These are phyloP conservation scores for Selene dorsalis DNA, from an alignment of 2,797 vertebrate species.

Conservation along the genomic window DNA sequence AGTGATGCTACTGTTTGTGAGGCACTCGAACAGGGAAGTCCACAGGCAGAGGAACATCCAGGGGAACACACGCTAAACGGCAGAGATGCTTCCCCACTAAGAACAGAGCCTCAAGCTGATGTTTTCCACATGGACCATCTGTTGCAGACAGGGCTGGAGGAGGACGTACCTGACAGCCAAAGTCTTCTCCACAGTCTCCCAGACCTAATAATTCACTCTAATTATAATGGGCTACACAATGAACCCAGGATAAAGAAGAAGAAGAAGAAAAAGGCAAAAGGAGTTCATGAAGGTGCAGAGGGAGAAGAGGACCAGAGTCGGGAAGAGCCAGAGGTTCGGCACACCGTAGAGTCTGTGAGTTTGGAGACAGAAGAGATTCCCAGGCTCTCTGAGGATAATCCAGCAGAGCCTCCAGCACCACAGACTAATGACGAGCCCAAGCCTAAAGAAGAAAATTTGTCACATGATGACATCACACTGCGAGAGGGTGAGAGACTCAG, in stretches of 20 bases:
- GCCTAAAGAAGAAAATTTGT: not conserved
- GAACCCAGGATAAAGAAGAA: not conserved
- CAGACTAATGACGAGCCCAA: not conserved
- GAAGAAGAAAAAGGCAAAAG: constrained; percentile 20
- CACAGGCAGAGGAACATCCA: no score
- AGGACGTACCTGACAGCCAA: not conserved
- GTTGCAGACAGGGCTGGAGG: not conserved
- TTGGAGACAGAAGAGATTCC: not conserved
- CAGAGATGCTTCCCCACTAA: not conserved
- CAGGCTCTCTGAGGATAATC: not conserved
- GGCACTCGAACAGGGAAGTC: not conserved
- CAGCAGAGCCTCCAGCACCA: not conserved
- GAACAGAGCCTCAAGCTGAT: not conserved
- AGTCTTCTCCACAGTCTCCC: constrained; percentile 3
- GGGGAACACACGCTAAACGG: not conserved
- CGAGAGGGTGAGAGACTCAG: not conserved
- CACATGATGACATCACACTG: not conserved
- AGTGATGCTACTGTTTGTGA: constrained; percentile 14
- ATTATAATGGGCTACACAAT: not conserved
- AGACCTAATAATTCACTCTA: not conserved
- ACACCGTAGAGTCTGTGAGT: not conserved
- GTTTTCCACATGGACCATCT: not conserved
- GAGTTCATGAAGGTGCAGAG: not conserved
- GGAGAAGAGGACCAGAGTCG: constrained; percentile 1
- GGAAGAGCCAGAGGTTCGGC: not conserved